Base-by-base conservation (phyloP, 2,888 invertebrate genomes). In the Hydropsyche betteni region DNA sequence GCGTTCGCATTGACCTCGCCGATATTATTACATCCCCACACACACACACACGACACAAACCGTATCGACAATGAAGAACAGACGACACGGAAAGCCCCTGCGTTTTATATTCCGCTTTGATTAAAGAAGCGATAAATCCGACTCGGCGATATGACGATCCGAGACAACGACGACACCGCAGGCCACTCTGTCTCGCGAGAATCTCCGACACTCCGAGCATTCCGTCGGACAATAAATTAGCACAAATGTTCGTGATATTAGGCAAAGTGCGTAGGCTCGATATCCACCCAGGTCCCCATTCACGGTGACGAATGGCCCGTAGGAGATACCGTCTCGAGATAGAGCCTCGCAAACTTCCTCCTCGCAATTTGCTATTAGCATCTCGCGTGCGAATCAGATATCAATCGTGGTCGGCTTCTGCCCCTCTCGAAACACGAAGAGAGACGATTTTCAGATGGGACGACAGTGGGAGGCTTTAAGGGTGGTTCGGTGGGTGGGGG, bases 341-440 rank as follows among this genome's bases (percentile, higher is more conserved):
- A 50, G 33, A 53, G 70, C 52, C 52, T 70, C 34, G 34, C 36
- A 70, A 70, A 70, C 70, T 70, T 70, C 70, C 70, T 70, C 70
- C 53, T 51, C n/a, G 53, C 53, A 53, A 52, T 51, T 51, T 51
- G 70, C 53, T 53, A 51, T 70, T 53, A 51, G 53, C 50, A 70
- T 70, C 51, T 53, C 51, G 70, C 70, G 70, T 70, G 70, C n/a
- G 70, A 70, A 70, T 70, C 70, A 53, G 70, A 70, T 70, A 70
- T 70, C 70, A 70, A 70, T 70, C 70, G 24, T 64, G 64, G 34
- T 34, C 64, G 33, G 34, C 44, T 44, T 44, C 44, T 44, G 44
- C 44, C 44, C 44, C 64, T 64, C 36, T n/a, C 58, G 16, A 58
- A 58, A 58, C 16, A 24, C 58, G 58, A 24, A 33, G 33, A 61